Conservation (phyloP, 2,797 vertebrate genomes). For the Gobionotothen gibberifrons region DNA sequence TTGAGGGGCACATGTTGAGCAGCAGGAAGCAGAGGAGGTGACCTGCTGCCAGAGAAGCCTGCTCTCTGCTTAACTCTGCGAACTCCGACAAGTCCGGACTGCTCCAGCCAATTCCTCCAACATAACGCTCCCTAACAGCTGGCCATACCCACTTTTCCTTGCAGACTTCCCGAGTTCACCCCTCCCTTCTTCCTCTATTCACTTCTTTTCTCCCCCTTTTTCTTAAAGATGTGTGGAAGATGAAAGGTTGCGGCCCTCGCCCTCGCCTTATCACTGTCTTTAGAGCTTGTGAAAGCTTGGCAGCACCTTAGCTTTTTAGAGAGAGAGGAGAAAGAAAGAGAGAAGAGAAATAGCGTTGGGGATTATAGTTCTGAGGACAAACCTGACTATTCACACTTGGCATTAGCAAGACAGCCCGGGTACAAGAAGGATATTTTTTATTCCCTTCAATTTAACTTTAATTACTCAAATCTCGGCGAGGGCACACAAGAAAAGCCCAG, state of each 20-base stretch:
- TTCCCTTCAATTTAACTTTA: conserved; percentile 91
- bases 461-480: conserved; percentile 91
- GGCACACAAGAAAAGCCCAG: conserved; percentile 88
- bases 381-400: conserved; percentile 87
- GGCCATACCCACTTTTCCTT: conserved; percentile 67
- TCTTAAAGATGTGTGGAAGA: conserved; percentile 81
- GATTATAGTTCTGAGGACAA: conserved; percentile 89
- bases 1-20: conserved; percentile 10
- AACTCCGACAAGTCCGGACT: conserved; percentile 63
- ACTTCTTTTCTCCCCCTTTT: conserved; percentile 46
- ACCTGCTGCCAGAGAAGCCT: conserved; percentile 29
- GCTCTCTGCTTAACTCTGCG: conserved; percentile 32
- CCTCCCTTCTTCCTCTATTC: conserved; percentile 22
- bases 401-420: conserved; percentile 87
- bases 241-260: conserved; percentile 80
- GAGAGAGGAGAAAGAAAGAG: conserved; percentile 47
- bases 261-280: conserved; percentile 84
- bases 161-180: conserved; percentile 16
- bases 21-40: conserved; percentile 41
- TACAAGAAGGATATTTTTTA: conserved; percentile 90
- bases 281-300: conserved; percentile 83
- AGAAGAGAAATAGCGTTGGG: conserved; percentile 80
- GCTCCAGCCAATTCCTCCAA: conserved; percentile 43
- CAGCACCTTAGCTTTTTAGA: conserved; percentile 78
- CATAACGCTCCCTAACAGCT: conserved; percentile 54